Evolutionary conservation across 2,888 invertebrate species (phyloP).

Genomic region (Melanostoma mellinum): DNA sequence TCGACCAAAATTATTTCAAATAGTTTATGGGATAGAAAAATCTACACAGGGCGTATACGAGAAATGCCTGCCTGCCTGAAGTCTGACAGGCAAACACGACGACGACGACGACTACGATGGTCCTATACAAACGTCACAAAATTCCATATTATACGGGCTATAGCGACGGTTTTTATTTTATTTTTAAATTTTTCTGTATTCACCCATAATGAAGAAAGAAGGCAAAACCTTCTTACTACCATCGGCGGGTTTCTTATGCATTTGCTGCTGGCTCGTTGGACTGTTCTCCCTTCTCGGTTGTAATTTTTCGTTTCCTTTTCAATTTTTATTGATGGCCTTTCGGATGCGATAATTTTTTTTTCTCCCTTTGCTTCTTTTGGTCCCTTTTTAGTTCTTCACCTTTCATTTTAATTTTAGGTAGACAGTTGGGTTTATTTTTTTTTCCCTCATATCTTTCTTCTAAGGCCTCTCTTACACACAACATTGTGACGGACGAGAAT

Average conservation of each 20-base stretch:
- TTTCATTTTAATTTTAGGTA: slow-evolving; percentile 54
- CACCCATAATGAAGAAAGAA: slow-evolving; percentile 31
- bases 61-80: slow-evolving; percentile 31
- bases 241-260: slow-evolving; percentile 34
- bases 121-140: slow-evolving; percentile 63
- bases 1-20: slow-evolving; percentile 37
- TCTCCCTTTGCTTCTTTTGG: slow-evolving; percentile 1
- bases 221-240: slow-evolving; percentile 36
- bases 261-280: slow-evolving; percentile 34
- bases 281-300: slow-evolving; percentile 34
- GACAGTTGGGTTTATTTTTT: slow-evolving; percentile 57
- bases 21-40: slow-evolving; percentile 58
- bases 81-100: slow-evolving; percentile 23
- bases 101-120: slow-evolving; percentile 24
- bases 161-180: slow-evolving; percentile 12
- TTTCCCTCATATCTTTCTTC: slow-evolving; percentile 7
- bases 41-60: slow-evolving; percentile 12
- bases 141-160: slow-evolving; percentile 64
- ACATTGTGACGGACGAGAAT: slow-evolving; percentile 25
- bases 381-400: slow-evolving; percentile 10
- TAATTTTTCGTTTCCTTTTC: slow-evolving; percentile 69
- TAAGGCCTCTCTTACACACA: slow-evolving; percentile 22
- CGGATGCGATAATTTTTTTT: slow-evolving; percentile 60
- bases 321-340: slow-evolving; percentile 66
- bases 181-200: slow-evolving; percentile 25